Evolutionary conservation across 2,113 vertebrate genomes (phyloP).

Genomic region (Pollachius pollachius): DNA sequence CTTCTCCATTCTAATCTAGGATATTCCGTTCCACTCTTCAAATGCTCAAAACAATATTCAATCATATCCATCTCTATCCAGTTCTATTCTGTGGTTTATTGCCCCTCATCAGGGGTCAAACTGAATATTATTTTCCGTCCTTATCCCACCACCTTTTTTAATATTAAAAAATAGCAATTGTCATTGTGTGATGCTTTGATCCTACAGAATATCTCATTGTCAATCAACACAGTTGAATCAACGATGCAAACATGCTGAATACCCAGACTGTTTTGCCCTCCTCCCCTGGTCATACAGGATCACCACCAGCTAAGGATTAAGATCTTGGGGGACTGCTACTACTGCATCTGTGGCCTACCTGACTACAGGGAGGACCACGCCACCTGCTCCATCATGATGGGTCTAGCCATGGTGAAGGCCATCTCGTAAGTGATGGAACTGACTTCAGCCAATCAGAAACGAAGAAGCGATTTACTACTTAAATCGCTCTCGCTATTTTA

Average conservation of each 20-base stretch:
- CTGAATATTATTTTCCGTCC: too few relatives aligned
- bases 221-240: too few relatives aligned
- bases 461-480: neutral
- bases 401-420: conserved; percentile 92
- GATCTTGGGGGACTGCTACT: conserved; percentile 95
- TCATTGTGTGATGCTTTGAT: too few relatives aligned
- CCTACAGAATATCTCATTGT: too few relatives aligned
- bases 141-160: too few relatives aligned
- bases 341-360: conserved; percentile 93
- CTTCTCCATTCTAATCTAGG: neutral
- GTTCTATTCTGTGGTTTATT: neutral
- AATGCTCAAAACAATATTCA: neutral
- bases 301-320: conserved; percentile 93
- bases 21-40: neutral
- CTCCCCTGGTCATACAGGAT: conserved; percentile 65
- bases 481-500: too few relatives aligned
- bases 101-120: too few relatives aligned
- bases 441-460: neutral
- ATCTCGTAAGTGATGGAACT: conserved; percentile 82
- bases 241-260: neutral
- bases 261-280: neutral
- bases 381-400: conserved; percentile 91
- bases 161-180: too few relatives aligned
- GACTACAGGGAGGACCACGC: conserved; percentile 93
- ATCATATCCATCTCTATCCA: neutral